Base-by-base conservation (phyloP, 2,113 vertebrate genomes). In the Delphinapterus leucas region DNA sequence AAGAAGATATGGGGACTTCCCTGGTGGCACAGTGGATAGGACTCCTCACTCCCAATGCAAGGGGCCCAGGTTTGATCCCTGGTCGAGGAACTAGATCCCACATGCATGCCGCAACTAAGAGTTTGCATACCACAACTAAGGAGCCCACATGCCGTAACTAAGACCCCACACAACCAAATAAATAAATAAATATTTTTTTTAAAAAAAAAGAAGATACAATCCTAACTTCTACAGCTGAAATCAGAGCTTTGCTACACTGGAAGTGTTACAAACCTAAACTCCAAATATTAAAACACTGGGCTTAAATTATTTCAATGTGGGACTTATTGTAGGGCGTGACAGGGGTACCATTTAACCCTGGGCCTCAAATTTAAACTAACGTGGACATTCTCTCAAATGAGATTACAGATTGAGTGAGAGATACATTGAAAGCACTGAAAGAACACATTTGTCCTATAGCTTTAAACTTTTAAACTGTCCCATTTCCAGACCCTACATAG, bases 171-270 rank as follows among this genome's bases (percentile, higher is more conserved):
- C 15, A 53, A 53, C 53, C 53, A 53, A 53, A 17, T 18, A 53
- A 17, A 17, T 53, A 53, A 53, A 53, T 53, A 53, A 53, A 18
- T 53, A 1, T 53, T 67, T 70, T 79, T 63, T 58, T 28, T 47
- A 33, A 58, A 88, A 77, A 71, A 63, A 41, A 49, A 77, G 74
- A 84, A 60, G 41, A 55, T 31, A 84, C 18, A 36, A 88, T 2
- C 36, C 41, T 63, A 61, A 74, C 80, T 86, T 83, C 53, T n/a
- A 83, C 9, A 91, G 25, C 70, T 18, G 55, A 83, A 81, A 58
- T 49, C 44, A 41, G 33, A 12, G 31, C 67, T 65, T 41, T 31
- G 15, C 33, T 33, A 36, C 0, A 1, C 47, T 73, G 36, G 6
- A 74, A 96, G 47, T n/a, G 18, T 20, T 71, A 12, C 63, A 61